Evolutionary conservation across 2,888 invertebrate species (phyloP).

Genomic region (Ennomos fuscantarius): DNA sequence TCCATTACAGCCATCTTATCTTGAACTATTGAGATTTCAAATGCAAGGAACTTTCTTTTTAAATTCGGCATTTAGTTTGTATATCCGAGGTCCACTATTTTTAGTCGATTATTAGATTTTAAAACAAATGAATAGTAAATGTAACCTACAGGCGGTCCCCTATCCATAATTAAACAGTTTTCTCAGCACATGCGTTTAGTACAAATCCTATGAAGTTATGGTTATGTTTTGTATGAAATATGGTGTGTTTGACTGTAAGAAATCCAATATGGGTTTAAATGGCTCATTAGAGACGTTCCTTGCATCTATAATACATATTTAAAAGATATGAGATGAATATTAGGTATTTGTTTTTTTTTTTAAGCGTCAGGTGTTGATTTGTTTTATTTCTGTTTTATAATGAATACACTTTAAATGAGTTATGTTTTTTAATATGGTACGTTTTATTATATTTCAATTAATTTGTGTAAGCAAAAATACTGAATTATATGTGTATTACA

Average conservation of each 20-base stretch:
- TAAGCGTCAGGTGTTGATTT: neutral
- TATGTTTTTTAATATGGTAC: neutral
- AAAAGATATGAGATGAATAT: slow-evolving; percentile 9
- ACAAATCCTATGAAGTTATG: slow-evolving; percentile 43
- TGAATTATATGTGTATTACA: too few species aligned
- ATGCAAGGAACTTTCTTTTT: neutral
- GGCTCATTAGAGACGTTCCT: slow-evolving; percentile 15
- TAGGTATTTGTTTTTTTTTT: slow-evolving; percentile 7
- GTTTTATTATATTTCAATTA: too few species aligned
- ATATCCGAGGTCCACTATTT: slow-evolving; percentile 1
- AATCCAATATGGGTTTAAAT: slow-evolving; percentile 56
- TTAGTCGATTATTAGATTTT: slow-evolving; percentile 23
- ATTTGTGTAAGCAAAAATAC: too few species aligned
- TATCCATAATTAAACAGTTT: slow-evolving; percentile 72
- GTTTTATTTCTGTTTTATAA: slow-evolving; percentile 3
- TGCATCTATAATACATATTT: slow-evolving; percentile 14
- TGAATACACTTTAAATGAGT: neutral
- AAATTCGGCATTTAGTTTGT: neutral
- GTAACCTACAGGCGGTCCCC: slow-evolving; percentile 59
- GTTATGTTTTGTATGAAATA: slow-evolving; percentile 48
- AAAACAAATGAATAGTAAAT: slow-evolving; percentile 60
- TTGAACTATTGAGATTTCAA: slow-evolving; percentile 2
- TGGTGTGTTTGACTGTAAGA: slow-evolving; percentile 56
- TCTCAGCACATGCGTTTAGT: slow-evolving; percentile 44
- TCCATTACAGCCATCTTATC: slow-evolving; percentile 38